Base-by-base conservation (phyloP, 1,140 invertebrate species). In the Streblospio benedicti region DNA sequence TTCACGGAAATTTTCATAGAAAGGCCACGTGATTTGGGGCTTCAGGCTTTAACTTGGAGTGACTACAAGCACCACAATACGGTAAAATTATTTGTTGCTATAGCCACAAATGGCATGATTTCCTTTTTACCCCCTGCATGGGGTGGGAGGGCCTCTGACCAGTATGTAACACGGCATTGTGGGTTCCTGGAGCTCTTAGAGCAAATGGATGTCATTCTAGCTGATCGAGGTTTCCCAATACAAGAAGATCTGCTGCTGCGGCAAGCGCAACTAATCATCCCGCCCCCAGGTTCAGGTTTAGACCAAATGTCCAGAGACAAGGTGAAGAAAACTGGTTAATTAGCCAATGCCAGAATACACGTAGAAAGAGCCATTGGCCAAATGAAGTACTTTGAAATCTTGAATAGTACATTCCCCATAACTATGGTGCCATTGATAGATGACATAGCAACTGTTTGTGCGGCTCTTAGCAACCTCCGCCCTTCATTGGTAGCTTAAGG, bases 201-300 rank as follows among this genome's bases (percentile, higher is more conserved):
- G 69, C 62, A 64, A 55, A 72, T 68, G 52, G 76, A 77, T 66
- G 18, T 62, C 9, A 68, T 78, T 58, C 65, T 79, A 50, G 75
- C 72, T 6, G 74, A 78, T 58, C 74, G 75, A 71, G 75, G 76
- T 14, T 78, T 78, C 63, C 65, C 67, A 52, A 61, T 71, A 25
- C 49, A 51, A 51, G 18, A 51, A 25, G 30, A n/a, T 51, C 20
- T 51, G 16, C 20, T 20, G n/a, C 23, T 20, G 20, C 49, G 30
- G 30, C 30, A 28, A 25, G 49, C 49, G 30, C 16, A 51, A 51
- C 16, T 51, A 2, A 51, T 25, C 2, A 51, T 51, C 30, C 49
- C 49, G 30, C 20, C 49, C 23, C 30, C 30, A n/a, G 30, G 20
- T 14, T 25, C 4, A 28, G 49, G 49, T 20, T 25, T 25, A 51